These are phyloP conservation scores for Percopsis transmontana DNA, from an alignment of 2,113 vertebrate species.

Conservation along the genomic window DNA sequence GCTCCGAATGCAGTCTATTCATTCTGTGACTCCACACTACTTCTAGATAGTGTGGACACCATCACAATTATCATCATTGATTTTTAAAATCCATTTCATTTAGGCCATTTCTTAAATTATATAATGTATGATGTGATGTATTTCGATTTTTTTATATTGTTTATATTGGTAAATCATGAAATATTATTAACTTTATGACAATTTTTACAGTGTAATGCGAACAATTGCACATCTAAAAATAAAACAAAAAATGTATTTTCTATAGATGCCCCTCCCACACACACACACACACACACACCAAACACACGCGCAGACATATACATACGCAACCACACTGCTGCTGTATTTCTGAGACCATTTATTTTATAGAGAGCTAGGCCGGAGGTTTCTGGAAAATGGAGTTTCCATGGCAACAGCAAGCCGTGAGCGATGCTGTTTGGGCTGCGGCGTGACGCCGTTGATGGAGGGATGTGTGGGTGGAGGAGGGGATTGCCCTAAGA, in stretches of 20 bases:
- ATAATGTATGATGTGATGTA: too few species aligned
- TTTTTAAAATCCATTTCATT: too few species aligned
- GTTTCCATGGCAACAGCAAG: conserved; percentile 82
- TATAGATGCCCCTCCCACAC: not conserved
- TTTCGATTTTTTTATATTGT: too few species aligned
- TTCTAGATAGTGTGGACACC: conserved; percentile 23
- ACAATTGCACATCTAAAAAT: too few species aligned
- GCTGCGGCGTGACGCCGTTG: conserved; percentile 57
- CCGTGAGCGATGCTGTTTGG: conserved; percentile 68
- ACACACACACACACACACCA: not conserved
- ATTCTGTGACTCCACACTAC: conserved; percentile 34
- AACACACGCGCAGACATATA: not conserved
- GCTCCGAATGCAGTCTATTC: conserved; percentile 65
- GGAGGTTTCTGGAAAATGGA: conserved; percentile 74
- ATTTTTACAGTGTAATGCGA: too few species aligned
- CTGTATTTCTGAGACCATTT: conserved; percentile 62
- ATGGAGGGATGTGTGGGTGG: conserved; percentile 42
- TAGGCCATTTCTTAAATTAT: too few species aligned
- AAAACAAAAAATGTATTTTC: too few species aligned
- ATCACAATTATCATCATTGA: not conserved
- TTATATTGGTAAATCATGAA: too few species aligned
- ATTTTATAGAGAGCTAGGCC: conserved; percentile 64
- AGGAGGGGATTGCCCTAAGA: conserved; percentile 54
- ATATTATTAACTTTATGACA: too few species aligned
- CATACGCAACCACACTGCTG: conserved; percentile 13